Conservation (phyloP, 30 jellyfish, hydroid and myxozoan species). For the Hydra vulgaris region DNA sequence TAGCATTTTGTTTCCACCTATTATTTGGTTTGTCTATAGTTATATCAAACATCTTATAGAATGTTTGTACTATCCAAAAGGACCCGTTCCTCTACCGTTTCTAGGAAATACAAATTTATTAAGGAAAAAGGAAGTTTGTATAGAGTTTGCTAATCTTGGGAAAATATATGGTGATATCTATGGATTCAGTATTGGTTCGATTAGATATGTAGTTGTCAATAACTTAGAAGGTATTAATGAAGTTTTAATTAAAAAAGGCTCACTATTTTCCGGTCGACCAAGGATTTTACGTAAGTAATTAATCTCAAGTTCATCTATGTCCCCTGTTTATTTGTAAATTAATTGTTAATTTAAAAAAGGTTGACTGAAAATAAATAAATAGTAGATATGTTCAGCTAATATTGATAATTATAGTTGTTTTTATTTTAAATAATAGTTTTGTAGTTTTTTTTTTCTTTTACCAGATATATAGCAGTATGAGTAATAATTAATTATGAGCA, state of each 20-base stretch:
- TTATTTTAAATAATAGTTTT: no score
- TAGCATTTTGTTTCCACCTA: not conserved
- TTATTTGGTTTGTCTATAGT: not conserved
- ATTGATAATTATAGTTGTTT: no score
- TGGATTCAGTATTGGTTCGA: conserved; percentile 44
- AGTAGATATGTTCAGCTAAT: no score
- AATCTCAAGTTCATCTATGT: no score
- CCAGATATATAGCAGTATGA: no score
- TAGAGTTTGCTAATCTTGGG: conserved; percentile 23
- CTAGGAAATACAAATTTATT: conserved; percentile 49
- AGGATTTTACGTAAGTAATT: not conserved
- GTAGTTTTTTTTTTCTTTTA: no score
- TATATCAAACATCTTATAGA: conserved; percentile 31
- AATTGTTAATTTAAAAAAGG: no score
- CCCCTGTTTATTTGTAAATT: no score
- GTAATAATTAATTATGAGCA: no score
- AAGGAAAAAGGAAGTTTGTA: conserved; percentile 3
- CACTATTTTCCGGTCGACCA: not conserved
- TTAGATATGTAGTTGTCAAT: not conserved
- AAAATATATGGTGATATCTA: conserved; percentile 49
- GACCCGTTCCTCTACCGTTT: conserved; percentile 68
- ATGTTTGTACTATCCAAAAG: conserved; percentile 45
- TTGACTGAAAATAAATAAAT: no score
- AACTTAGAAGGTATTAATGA: not conserved
- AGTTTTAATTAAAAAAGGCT: not conserved